phyloP scores from a whole-genome alignment of 2,888 invertebrate genomes.

The Serripes groenlandicus region DNA sequence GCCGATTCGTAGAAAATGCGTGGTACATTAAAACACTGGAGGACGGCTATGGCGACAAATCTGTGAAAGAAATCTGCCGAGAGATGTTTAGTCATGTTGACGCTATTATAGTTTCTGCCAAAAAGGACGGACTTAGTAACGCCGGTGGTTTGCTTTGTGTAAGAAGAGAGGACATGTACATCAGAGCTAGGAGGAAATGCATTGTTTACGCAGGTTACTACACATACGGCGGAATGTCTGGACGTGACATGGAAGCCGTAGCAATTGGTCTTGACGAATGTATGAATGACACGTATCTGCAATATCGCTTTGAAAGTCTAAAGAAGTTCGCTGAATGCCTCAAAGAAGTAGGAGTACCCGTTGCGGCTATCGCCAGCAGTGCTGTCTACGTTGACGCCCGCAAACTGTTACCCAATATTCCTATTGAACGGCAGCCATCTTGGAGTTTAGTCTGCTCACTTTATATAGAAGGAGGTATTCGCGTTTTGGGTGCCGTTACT shows the following conservation, averaged over 20 bases:
- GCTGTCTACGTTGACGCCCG: conserved; percentile 37
- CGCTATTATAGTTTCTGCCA: conserved; percentile 33
- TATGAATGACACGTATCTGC: conserved; percentile 32
- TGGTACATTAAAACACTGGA: conserved; percentile 47
- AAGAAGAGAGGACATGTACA: conserved; percentile 3
- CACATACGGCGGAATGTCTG: conserved; percentile 51
- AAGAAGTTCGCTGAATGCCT: conserved; percentile 1
- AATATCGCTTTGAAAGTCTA: conserved; percentile 27
- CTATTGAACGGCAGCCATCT: neutral
- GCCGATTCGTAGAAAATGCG: conserved; percentile 48
- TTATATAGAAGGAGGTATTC: conserved; percentile 30
- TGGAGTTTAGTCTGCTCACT: conserved; percentile 34
- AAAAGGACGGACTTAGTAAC: conserved; percentile 53
- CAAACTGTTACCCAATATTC: conserved; percentile 19
- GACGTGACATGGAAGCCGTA: conserved; percentile 46
- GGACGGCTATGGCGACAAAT: conserved; percentile 9
- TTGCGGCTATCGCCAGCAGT: neutral
- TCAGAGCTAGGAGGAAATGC: neutral
- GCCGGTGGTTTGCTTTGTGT: conserved; percentile 37
- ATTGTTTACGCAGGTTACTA: conserved; percentile 36
- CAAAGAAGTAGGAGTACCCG: conserved; percentile 21
- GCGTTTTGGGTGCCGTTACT: neutral
- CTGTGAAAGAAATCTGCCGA: conserved; percentile 20
- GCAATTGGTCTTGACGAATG: conserved; percentile 36
- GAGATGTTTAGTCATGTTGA: conserved; percentile 55